Evolutionary conservation across 2,113 vertebrate genomes (phyloP), one percentile per base, ranked within the genome.

Genomic region (Danionella cerebrum): DNA sequence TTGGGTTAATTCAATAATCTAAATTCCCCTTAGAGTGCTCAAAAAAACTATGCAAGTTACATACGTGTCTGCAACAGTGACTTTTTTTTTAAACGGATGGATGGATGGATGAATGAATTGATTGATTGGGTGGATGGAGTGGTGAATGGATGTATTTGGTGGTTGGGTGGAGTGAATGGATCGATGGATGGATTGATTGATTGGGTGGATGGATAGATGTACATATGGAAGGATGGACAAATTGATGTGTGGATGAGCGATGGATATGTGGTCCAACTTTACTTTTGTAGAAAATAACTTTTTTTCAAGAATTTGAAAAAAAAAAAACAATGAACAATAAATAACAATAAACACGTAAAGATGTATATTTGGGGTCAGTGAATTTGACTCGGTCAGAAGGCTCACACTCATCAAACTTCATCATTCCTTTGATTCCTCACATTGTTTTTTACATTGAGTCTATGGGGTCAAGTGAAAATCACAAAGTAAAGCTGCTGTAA

Each of bases 381-480:
- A n/a, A n/a, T n/a, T n/a, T n/a, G n/a, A n/a, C n/a, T n/a, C n/a
- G n/a, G n/a, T n/a, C n/a, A n/a, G n/a, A n/a, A n/a, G n/a, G n/a
- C n/a, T n/a, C 18, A 48, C 29, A 2, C 19, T 64, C 29, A 35
- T 48, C 29, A 18, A 14, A 48, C 53, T 64, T 31, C 33, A 51
- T 39, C 14, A 22, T 35, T 54, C 33, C 27, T 67, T 50, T 53
- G 36, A 31, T 33, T 31, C 21, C 4, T 39, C 44, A 50, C 41
- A 41, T 33, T 47, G 48, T 14, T 50, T 44, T 64, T 64, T 48
- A 44, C 41, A 64, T 57, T 13, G 50, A 27, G 24, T 1, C 11
- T 41, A n/a, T 54, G 60, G 71, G 55, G 67, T 57, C 50, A 69
- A 75, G 57, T 53, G 67, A 71, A 67, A 38, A 67, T 59, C 57